Evolutionary conservation across 2,113 vertebrate genomes (phyloP).

Genomic region (Amblyornis subalaris): DNA sequence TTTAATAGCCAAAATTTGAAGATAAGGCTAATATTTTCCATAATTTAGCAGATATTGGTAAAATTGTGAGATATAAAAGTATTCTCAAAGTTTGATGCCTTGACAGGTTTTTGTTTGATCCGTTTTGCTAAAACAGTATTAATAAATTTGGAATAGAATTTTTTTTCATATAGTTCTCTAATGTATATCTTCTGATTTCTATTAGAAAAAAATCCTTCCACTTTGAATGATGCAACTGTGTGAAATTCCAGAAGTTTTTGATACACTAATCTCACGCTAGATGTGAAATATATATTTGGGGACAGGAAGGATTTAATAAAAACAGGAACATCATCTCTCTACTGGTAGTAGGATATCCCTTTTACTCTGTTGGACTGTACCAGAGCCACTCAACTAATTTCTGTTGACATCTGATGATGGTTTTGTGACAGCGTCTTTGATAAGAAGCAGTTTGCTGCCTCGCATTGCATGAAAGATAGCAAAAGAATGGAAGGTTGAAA

Average conservation of each 20-base stretch:
- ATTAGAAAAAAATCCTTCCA: neutral
- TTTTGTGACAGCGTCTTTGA: neutral
- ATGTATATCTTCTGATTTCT: neutral
- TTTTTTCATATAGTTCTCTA: neutral
- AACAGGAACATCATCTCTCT: neutral
- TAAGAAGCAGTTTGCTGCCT: neutral
- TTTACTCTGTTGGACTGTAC: neutral
- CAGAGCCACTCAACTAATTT: neutral
- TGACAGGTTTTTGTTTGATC: neutral
- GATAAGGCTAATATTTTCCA: neutral
- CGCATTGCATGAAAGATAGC: fast-evolving
- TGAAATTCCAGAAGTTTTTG: neutral
- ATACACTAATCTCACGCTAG: neutral
- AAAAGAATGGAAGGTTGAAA: neutral
- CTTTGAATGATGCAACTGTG: neutral
- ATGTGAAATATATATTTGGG: neutral
- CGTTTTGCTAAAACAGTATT: neutral
- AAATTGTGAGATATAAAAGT: neutral
- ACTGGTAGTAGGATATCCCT: neutral
- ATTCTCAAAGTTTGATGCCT: neutral
- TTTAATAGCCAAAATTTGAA: neutral
- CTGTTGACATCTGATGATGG: neutral
- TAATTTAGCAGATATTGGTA: neutral
- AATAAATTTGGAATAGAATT: neutral
- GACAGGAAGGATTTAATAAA: neutral